Evolutionary conservation across 2,113 vertebrate species (phyloP).

Genomic region (Eolophus roseicapilla): DNA sequence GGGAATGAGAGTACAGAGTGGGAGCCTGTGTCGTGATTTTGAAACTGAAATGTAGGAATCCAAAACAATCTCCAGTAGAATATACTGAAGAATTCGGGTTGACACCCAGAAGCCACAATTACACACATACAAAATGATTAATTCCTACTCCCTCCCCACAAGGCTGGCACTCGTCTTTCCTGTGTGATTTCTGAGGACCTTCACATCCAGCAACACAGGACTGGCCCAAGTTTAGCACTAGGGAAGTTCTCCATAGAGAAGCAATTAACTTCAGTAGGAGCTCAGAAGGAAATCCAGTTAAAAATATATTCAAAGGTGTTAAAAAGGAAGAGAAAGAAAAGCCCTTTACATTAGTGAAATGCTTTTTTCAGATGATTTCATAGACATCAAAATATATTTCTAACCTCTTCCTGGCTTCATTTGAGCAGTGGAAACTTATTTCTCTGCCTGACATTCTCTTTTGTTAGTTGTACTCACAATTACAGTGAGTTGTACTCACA

Average conservation of each 20-base stretch:
- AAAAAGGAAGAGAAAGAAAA: neutral
- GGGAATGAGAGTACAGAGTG: neutral
- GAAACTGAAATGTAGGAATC: neutral
- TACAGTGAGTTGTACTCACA: neutral
- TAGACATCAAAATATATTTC: neutral
- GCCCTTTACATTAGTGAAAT: neutral
- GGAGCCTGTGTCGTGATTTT: rapidly evolving
- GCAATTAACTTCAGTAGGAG: neutral
- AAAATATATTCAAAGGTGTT: neutral
- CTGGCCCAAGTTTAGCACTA: neutral
- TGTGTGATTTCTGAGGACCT: neutral
- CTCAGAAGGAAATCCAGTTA: neutral
- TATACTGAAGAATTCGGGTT: neutral
- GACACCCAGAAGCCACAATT: neutral
- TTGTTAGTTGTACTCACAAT: neutral
- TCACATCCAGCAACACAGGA: neutral
- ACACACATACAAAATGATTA: neutral
- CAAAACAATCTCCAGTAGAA: neutral
- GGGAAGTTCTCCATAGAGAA: neutral
- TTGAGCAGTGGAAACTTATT: neutral
- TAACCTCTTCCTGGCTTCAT: neutral
- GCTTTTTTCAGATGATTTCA: neutral
- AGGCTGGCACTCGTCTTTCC: neutral
- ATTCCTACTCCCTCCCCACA: neutral
- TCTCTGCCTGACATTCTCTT: neutral